Base-by-base conservation (phyloP, 2,113 vertebrate species). In the Phrynocephalus versicolor region DNA sequence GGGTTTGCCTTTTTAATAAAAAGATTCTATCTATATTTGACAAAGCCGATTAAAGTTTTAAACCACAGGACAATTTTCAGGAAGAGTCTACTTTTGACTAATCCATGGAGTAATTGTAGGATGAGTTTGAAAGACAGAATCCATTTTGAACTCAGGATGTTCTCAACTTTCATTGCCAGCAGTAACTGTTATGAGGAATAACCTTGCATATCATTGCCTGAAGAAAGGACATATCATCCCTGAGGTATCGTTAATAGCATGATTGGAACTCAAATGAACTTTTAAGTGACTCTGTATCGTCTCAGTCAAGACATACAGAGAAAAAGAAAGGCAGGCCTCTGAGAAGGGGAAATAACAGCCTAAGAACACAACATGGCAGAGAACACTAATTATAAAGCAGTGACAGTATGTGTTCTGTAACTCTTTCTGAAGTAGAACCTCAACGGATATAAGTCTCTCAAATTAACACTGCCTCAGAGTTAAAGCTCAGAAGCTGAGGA, bases 201-300 rank as follows among this genome's bases (percentile, higher is more conserved):
- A 88, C 76, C 82, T 88, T 88, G 86, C 77, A 84, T 35, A 21
- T 19, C 21, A 84, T 88, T 80, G 76, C 76, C 86, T 88, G 71
- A 84, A 75, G 81, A 88, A 78, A 88, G 82, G 76, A 88, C 30
- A 74, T 67, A 25, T 27, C 27, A 73, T 84, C 82, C 76, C 70
- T 74, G 57, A 55, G 70, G 70, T 80, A 69, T 84, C 35, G 41
- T 75, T 88, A 88, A 84, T 73, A 65, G 39, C 41, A 71, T 74
- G 70, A 80, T 67, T 84, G 86, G 62, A 62, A 80, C 13, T 79
- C 86, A 84, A 57, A 79, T 74, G 69, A 83, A 74, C 69, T 87
- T 83, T 83, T 83, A 87, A 79, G 81, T 58, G 76, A 27, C 75
- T 83, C 69, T 80, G 58, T 88, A 58, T 39, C 60, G 60, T 84